Evolutionary conservation across 1,140 invertebrate species (phyloP).

Genomic region (Penaeus japonicus): DNA sequence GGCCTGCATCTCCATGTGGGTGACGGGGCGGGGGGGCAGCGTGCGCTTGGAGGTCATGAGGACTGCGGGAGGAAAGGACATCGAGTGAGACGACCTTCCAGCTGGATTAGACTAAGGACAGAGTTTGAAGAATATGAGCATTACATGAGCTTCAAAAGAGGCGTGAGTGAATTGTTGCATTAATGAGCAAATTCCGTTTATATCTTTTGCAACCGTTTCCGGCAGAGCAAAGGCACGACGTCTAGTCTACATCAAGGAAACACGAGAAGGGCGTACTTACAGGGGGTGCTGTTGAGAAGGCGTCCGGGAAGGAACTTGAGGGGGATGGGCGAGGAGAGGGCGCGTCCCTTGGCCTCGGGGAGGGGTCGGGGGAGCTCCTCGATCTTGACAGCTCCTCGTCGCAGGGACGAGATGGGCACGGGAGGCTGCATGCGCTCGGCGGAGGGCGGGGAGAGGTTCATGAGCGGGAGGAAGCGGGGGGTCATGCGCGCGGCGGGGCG

Average conservation of each 20-base stretch:
- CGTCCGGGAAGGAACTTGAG: background rate
- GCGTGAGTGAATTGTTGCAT: too few relatives aligned
- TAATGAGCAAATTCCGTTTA: too few relatives aligned
- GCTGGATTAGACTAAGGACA: too few relatives aligned
- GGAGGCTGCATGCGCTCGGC: background rate
- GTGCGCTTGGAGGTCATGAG: background rate
- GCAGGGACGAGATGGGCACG: background rate
- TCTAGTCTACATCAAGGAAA: too few relatives aligned
- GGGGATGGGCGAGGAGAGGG: background rate
- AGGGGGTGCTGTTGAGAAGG: background rate
- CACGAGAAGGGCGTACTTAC: background rate
- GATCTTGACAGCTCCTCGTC: background rate
- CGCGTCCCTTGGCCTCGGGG: background rate
- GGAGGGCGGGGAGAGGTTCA: background rate
- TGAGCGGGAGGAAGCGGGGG: slow-evolving; percentile 6
- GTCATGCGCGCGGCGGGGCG: background rate
- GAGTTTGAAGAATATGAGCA: too few relatives aligned
- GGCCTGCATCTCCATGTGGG: slow-evolving; percentile 46
- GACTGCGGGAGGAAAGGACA: background rate
- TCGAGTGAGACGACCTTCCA: too few relatives aligned
- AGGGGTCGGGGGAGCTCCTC: background rate
- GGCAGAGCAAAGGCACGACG: too few relatives aligned
- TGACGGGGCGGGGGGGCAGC: slow-evolving; percentile 9
- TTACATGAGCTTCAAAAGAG: too few relatives aligned
- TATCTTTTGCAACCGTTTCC: too few relatives aligned